phyloP scores from a whole-genome alignment of 1,140 invertebrate species.

The Bicyclus anynana region DNA sequence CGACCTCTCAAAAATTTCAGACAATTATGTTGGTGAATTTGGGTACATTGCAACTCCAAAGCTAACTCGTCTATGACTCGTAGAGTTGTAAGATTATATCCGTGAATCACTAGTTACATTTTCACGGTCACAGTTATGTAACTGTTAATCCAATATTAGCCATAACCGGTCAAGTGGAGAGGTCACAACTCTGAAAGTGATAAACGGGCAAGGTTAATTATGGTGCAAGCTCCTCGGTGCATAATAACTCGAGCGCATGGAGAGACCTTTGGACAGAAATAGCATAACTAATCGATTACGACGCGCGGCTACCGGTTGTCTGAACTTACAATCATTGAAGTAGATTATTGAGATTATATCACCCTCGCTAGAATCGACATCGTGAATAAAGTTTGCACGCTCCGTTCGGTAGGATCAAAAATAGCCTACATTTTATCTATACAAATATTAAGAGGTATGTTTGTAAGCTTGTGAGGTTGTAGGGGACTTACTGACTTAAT shows the following conservation, averaged over 20 bases:
- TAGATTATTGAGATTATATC: neutral
- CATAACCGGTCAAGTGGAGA: conserved; percentile 4
- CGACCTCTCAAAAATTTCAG: too few species aligned
- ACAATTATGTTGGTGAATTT: too few species aligned
- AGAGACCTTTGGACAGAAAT: conserved; percentile 14
- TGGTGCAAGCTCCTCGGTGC: conserved; percentile 7
- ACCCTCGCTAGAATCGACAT: neutral
- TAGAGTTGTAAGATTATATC: too few species aligned
- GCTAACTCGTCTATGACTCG: too few species aligned
- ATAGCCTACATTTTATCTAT: too few species aligned
- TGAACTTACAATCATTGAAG: neutral
- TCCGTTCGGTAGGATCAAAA: too few species aligned
- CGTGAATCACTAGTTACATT: neutral
- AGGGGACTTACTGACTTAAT: too few species aligned
- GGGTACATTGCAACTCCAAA: too few species aligned
- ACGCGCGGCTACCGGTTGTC: conserved; percentile 5
- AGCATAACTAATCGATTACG: conserved; percentile 21
- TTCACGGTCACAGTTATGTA: conserved; percentile 4
- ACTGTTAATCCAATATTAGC: conserved; percentile 10
- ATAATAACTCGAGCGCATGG: conserved; percentile 8
- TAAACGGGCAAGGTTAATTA: conserved; percentile 15
- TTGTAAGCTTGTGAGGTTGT: too few species aligned
- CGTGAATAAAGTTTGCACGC: too few species aligned
- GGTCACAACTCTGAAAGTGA: conserved; percentile 10
- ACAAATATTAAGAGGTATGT: too few species aligned